Evolutionary conservation across 2,113 vertebrate species (phyloP).

Genomic region (Notothenia rossii): DNA sequence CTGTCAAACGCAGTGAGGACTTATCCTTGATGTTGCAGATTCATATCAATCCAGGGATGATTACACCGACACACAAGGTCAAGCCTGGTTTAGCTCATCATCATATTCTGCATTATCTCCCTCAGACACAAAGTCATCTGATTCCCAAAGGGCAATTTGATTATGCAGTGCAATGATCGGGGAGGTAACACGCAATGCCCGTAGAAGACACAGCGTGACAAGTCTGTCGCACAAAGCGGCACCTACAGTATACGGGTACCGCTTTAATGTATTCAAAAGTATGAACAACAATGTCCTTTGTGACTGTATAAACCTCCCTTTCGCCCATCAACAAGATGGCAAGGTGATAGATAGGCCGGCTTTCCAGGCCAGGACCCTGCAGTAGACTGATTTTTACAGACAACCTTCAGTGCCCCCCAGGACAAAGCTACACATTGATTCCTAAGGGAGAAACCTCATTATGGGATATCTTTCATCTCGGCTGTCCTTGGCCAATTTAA

Average conservation of each 20-base stretch:
- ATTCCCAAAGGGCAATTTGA: conserved; percentile 68
- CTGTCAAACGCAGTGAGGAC: conserved; percentile 30
- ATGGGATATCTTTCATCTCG: conserved; percentile 74
- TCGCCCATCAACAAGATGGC: conserved; percentile 36
- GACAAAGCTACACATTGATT: conserved; percentile 74
- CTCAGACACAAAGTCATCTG: conserved; percentile 66
- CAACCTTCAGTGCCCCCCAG: conserved; percentile 67
- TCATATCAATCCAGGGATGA: conserved; percentile 63
- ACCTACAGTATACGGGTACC: background rate
- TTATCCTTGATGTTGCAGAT: conserved; percentile 61
- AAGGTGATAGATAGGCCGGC: conserved; percentile 44
- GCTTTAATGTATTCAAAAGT: conserved; percentile 15
- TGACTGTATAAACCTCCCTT: background rate
- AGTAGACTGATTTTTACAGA: conserved; percentile 60
- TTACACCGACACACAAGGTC: conserved; percentile 65
- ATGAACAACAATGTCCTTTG: conserved; percentile 9
- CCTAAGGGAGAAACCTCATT: conserved; percentile 73
- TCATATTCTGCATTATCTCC: conserved; percentile 67
- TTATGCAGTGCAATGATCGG: conserved; percentile 52
- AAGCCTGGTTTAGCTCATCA: conserved; percentile 59
- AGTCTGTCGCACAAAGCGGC: background rate
- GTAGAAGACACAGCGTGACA: conserved; percentile 32
- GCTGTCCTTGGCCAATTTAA: conserved; percentile 78
- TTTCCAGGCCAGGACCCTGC: conserved; percentile 26
- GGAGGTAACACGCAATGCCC: conserved; percentile 11